phyloP scores from a whole-genome alignment of 1,140 invertebrate genomes.

The Bombus waltoni region DNA sequence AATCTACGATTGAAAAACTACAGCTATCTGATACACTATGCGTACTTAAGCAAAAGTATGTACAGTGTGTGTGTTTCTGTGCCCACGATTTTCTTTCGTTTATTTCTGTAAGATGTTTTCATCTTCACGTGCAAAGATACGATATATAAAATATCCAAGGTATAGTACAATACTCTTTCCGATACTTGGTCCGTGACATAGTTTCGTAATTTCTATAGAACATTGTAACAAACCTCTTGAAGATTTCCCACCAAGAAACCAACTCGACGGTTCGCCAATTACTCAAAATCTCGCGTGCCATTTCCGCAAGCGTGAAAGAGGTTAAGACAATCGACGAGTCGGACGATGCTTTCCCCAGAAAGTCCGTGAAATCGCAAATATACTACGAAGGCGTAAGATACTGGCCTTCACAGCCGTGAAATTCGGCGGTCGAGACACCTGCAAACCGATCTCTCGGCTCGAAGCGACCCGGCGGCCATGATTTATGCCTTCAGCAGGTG shows the following conservation, averaged over 20 bases:
- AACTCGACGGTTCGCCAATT: neutral
- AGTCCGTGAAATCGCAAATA: constrained; percentile 4
- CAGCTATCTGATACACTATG: no score
- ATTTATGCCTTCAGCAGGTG: constrained; percentile 76
- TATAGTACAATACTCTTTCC: no score
- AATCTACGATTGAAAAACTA: no score
- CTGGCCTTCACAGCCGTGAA: constrained; percentile 37
- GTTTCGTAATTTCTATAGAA: no score
- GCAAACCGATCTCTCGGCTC: constrained; percentile 57
- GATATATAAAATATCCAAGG: no score
- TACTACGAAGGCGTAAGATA: constrained; percentile 12
- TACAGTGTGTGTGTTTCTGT: accelerated
- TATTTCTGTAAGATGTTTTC: no score
- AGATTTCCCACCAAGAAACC: neutral
- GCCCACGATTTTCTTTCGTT: no score
- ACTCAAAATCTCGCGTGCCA: neutral
- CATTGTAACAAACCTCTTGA: neutral
- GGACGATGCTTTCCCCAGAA: no score
- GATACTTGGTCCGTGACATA: no score
- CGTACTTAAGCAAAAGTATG: no score
- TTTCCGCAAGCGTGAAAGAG: no score
- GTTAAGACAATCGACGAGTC: neutral
- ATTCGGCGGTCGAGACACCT: constrained; percentile 65
- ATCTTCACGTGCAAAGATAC: no score
- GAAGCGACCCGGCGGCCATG: constrained; percentile 48